Base-by-base conservation (phyloP, 92 coral and sea anemone species). In the Bergia sp. region DNA sequence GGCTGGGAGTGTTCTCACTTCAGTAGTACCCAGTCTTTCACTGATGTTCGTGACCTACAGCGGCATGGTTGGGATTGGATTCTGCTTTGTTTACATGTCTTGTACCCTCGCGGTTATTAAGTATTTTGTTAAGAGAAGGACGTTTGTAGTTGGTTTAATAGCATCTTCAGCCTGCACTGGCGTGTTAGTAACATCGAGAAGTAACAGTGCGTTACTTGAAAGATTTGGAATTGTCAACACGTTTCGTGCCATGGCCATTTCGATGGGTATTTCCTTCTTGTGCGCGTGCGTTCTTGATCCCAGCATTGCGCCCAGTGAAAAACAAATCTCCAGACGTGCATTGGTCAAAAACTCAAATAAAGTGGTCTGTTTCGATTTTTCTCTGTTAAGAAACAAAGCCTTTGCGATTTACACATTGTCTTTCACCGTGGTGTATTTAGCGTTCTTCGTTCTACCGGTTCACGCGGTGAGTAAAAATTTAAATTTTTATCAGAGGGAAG, bases 281-380 rank as follows among this genome's bases (percentile, higher is more conserved):
- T 92, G 95, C 81, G 79, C 89, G 29, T 9, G 49, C 11, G 82
- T 73, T 15, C 90, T 73, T 39, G 82, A 72, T 61, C 64, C 82
- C 5, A 79, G 29, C 12, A 11, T 37, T 7, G n/a, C 82, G 10
- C 65, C 65, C 1, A 18, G 16, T 57, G 1, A 57, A 57, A 18
- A 1, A 18, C 12, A 57, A 1, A 0, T 57, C 12, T 18, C 65
- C 65, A 57, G 12, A 11, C 16, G 11, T 57, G 10, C 65, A 57
- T 57, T 18, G 1, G 16, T 29, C 29, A 29, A 29, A 29, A 29
- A 29, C 29, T 29, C 29, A 29, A 0, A 29, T 29, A 29, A 29
- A 57, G 1, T 57, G 11, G 11, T 18, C 11, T 57, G 65, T 3
- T 57, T 57, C 16, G 65, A 57, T 57, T 57, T 57, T 57, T 57